Evolutionary conservation across 1,140 invertebrate species (phyloP), one percentile per base, ranked within the genome.

Genomic region (Ostrea denselamellosa): DNA sequence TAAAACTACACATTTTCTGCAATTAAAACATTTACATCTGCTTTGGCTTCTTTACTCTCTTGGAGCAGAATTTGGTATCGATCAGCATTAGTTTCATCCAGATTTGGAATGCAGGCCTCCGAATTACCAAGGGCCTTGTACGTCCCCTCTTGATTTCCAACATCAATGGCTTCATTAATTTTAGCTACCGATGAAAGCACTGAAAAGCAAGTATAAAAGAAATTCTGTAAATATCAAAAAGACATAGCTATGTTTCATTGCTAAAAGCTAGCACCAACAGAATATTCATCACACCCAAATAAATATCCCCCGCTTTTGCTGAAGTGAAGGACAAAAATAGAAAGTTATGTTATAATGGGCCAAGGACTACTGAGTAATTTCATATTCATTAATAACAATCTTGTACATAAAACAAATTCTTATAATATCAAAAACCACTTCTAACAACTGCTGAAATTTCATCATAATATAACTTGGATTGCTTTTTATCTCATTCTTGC

Each of bases 81-180:
- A 17, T 96, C 95, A 85, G 94, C 94, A 88, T 95, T 94, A 8
- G 94, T 92, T 71, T 95, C 94, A 86, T 96, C 96, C 9, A 96
- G 88, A 90, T 94, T 93, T 92, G 95, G 85, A 62, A 94, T 91
- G 91, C 93, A 93, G 0, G 94, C 93, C 77, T 92, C 90, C 0
- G 91, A 88, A 28, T 92, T 84, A 77, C 82, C 82, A 9, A 95
- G 89, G 22, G 90, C 89, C 28, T 89, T 89, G n/a, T 91, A 91
- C n/a, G 94, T 93, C n/a, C 86, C 89, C 10, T 91, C 89, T 4
- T 89, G 34, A 93, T 96, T 95, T 52, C 96, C 95, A 8, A 95
- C 95, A 54, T 97, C 96, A n/a, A 97, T 94, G 34, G 96, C 96
- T 93, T 96, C 95, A 84, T 96, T 97, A 84, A 97, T 95, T 71